These are phyloP conservation scores for Parelbella ahira DNA, from an alignment of 2,888 invertebrate genomes.

Conservation along the genomic window DNA sequence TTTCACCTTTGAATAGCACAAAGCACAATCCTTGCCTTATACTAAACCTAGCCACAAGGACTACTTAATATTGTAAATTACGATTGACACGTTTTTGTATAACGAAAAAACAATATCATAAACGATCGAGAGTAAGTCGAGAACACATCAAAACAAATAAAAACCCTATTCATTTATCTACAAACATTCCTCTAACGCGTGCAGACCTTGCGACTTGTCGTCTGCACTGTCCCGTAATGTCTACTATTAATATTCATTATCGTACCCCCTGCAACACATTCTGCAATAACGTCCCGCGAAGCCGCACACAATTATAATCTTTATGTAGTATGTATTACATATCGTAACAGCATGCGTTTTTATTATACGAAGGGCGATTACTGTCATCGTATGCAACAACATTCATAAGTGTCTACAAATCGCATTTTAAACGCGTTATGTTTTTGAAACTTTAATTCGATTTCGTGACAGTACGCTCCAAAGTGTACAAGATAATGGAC, in stretches of 20 bases:
- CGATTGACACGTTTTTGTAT: too few species aligned
- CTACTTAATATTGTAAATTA: too few species aligned
- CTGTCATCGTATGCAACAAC: constrained; percentile 15
- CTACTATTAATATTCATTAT: constrained; percentile 28
- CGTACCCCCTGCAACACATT: constrained; percentile 16
- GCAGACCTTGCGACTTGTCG: constrained; percentile 9
- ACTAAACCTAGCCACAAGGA: too few species aligned
- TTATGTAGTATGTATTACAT: constrained; percentile 13
- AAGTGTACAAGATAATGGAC: constrained; percentile 4
- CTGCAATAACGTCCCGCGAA: constrained; percentile 12
- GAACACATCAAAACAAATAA: constrained; percentile 9
- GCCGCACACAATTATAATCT: constrained; percentile 20
- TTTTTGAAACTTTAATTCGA: constrained; percentile 27
- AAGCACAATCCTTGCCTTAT: too few species aligned
- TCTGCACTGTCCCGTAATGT: constrained; percentile 20
- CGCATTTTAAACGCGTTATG: constrained; percentile 26
- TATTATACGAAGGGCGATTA: constrained; percentile 8
- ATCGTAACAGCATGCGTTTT: constrained; percentile 9
- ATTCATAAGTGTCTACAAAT: constrained; percentile 26
- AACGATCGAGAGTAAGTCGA: too few species aligned
- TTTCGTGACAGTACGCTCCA: constrained; percentile 20
- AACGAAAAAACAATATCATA: too few species aligned
- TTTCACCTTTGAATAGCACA: too few species aligned
- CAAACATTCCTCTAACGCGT: constrained; percentile 12
- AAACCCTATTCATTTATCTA: constrained; percentile 19